phyloP scores from a whole-genome alignment of 2,888 invertebrate genomes.

The Hydrotaea cyrtoneurina region DNA sequence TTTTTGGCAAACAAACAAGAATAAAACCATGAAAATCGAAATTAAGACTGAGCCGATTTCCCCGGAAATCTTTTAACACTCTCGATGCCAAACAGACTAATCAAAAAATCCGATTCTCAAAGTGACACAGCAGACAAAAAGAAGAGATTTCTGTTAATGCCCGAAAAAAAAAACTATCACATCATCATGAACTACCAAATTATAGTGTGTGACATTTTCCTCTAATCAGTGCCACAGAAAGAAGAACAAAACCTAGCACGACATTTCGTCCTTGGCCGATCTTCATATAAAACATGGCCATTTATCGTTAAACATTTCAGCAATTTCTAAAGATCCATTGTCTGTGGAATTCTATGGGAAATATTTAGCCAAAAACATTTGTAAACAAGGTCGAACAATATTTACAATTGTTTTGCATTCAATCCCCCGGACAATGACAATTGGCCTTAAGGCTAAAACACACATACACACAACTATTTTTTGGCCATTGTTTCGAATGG shows the following conservation, averaged over 20 bases:
- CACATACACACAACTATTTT: too few species aligned
- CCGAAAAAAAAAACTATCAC: constrained; percentile 38
- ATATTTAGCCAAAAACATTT: constrained; percentile 76
- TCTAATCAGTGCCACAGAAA: constrained; percentile 10
- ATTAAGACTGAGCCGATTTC: constrained; percentile 54
- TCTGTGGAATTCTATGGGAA: constrained; percentile 70
- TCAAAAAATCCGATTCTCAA: constrained; percentile 36
- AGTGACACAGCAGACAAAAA: constrained; percentile 9
- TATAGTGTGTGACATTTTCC: constrained; percentile 29
- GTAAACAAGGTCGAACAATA: constrained; percentile 77
- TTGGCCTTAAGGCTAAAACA: constrained; percentile 57
- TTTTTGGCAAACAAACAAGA: background rate
- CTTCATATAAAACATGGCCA: constrained; percentile 5
- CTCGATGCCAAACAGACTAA: constrained; percentile 24
- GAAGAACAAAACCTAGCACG: too few species aligned
- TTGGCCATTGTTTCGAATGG: background rate
- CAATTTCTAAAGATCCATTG: constrained; percentile 3
- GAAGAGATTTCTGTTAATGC: background rate
- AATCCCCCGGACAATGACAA: constrained; percentile 30
- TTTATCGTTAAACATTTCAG: constrained; percentile 26
- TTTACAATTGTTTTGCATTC: constrained; percentile 71
- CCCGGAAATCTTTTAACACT: constrained; percentile 49
- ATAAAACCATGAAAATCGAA: constrained; percentile 51
- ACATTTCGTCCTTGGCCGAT: constrained; percentile 20
- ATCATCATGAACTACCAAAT: constrained; percentile 24